Percentiles rank a stretch among this genome's conserved stretches.
These are phyloP conservation scores for Himalopsyche anomala DNA, from an alignment of 2,888 invertebrate genomes.

Conservation along the genomic window DNA sequence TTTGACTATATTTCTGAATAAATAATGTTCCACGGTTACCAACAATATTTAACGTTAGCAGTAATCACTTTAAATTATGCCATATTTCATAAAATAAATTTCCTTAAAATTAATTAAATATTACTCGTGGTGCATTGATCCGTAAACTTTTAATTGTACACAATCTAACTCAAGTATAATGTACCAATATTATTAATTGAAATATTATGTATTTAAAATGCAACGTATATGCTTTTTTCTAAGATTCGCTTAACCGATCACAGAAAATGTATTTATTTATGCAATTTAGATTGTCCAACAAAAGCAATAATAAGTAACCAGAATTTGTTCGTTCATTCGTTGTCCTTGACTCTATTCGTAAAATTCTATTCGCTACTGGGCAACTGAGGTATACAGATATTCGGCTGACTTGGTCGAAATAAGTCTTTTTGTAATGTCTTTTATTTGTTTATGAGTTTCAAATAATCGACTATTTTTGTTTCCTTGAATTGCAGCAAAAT, in stretches of 20 bases:
- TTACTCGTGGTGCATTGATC: neutral
- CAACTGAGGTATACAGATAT: neutral
- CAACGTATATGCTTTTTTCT: neutral
- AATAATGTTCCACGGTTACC: too few relatives aligned
- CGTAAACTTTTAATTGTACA: conserved; percentile 31
- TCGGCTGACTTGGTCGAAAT: neutral
- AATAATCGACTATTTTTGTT: neutral
- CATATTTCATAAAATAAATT: too few relatives aligned
- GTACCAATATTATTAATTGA: neutral
- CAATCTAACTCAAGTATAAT: neutral
- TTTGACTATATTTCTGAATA: too few relatives aligned
- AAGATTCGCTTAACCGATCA: neutral
- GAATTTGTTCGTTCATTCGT: neutral
- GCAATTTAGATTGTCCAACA: conserved; percentile 19
- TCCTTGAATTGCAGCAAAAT: neutral
- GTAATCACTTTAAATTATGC: too few relatives aligned
- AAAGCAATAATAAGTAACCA: conserved; percentile 13
- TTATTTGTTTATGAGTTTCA: neutral
- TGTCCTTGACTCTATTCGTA: conserved; percentile 33
- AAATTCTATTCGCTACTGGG: neutral
- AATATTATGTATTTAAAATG: neutral
- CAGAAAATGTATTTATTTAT: conserved; percentile 14
- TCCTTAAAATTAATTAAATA: too few relatives aligned
- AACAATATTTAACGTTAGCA: too few relatives aligned
- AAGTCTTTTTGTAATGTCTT: neutral